Evolutionary conservation across 2,797 vertebrate species (phyloP), one percentile per base, ranked within the genome.

Genomic region (Hypotaenidia philippensis): DNA sequence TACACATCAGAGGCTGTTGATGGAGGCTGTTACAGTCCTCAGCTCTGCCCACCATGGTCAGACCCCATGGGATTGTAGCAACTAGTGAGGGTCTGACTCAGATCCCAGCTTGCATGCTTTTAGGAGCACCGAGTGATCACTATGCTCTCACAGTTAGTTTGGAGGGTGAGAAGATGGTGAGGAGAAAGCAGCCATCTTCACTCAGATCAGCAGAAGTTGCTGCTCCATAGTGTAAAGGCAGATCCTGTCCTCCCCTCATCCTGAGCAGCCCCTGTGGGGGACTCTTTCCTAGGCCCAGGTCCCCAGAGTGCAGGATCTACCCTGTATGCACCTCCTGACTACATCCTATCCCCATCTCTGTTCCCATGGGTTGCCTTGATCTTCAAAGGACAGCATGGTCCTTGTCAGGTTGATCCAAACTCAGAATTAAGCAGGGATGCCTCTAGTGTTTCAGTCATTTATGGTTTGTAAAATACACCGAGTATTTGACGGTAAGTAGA

Each of bases 211-310:
- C 20, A 21, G 27, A 59, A 71, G 20, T 31, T 44, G 13, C 20
- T 83, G 27, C 34, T 77, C 34, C 17, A 22, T 34, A 57, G 22
- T 11, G 5, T 55, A 47, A 77, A 65, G 34, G 13, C 27, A 57
- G 11, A 9, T 8, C 32, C 10, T 1, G 1, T 55, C 19, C 20
- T 49, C 7, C 26, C 2, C 27, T 49, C 15, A 1, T 11, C 32
- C 19, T 75, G 17, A 53, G 11, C 16, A 8, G 3, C 22, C 23
- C 22, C 25, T 18, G 21, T 10, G 10, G 14, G 9, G 3, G 36
- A 52, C 5, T 6, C 7, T 20, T 16, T 57, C 55, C 55, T 17
- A 27, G 17, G 12, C 8, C 38, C 49, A 57, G 32, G 45, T 18
- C 18, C 11, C 22, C 22, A 45, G 6, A 25, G 11, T 41, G 7